Evolutionary conservation across 2,113 vertebrate species (phyloP).

Genomic region (Microcebus tavaratra): DNA sequence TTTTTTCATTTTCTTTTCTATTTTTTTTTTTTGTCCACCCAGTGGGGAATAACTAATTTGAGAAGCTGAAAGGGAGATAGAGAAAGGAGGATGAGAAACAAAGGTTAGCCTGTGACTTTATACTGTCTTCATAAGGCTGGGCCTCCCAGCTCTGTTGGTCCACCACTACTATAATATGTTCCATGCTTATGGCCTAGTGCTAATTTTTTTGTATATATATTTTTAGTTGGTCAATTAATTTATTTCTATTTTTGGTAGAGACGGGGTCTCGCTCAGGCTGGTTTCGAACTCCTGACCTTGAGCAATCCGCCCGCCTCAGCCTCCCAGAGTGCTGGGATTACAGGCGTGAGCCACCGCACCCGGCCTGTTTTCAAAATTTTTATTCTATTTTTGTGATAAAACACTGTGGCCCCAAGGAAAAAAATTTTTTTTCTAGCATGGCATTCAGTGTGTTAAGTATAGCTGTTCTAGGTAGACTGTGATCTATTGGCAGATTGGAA

Average conservation of each 20-base stretch:
- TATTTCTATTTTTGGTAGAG: no score
- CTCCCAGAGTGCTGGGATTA: no score
- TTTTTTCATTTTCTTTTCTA: background rate
- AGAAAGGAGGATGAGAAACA: background rate
- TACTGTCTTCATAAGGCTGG: background rate
- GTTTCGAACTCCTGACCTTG: no score
- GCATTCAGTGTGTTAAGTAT: background rate
- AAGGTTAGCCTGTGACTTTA: background rate
- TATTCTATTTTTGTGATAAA: no score
- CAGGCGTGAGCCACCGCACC: no score
- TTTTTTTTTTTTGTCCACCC: background rate
- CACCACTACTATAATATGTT: accelerated
- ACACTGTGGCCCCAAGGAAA: no score
- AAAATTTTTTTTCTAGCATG: no score
- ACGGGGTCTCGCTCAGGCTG: no score
- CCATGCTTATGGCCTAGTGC: background rate
- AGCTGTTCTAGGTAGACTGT: background rate
- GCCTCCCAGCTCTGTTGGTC: background rate
- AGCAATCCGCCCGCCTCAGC: no score
- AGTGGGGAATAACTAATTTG: background rate
- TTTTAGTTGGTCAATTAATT: no score
- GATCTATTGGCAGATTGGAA: background rate
- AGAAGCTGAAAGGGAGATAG: background rate
- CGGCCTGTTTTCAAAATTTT: no score
- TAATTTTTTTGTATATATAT: no score